phyloP scores from a whole-genome alignment of 2,797 vertebrate species.

The Enteromius mattozi region DNA sequence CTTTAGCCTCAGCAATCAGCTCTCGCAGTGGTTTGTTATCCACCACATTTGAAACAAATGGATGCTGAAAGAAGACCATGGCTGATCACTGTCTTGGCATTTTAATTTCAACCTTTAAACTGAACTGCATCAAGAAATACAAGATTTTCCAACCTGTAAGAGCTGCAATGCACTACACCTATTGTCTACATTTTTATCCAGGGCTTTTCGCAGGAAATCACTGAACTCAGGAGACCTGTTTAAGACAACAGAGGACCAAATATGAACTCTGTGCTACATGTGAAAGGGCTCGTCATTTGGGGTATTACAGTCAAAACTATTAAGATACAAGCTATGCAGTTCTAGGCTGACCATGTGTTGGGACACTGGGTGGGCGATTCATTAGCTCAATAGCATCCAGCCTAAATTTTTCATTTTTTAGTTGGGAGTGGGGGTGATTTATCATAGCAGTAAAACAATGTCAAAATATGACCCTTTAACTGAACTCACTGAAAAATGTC shows the following conservation, averaged over 20 bases:
- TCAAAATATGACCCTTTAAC: not conserved
- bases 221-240: constrained; percentile 93
- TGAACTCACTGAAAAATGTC: not conserved
- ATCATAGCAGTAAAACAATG: constrained; percentile 27
- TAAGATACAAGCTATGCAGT: not conserved
- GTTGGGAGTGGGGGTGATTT: constrained; percentile 6
- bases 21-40: constrained; percentile 92
- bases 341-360: constrained; percentile 40
- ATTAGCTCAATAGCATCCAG: constrained; percentile 38
- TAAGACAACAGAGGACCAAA: constrained; percentile 32
- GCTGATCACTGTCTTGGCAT: not conserved
- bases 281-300: not conserved
- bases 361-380: constrained; percentile 38
- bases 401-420: not conserved
- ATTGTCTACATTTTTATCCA: constrained; percentile 97
- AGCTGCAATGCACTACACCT: constrained; percentile 88
- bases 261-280: constrained; percentile 30
- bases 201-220: constrained; percentile 92
- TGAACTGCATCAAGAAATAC: not conserved
- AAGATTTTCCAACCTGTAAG: constrained; percentile 81
- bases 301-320: constrained; percentile 9
- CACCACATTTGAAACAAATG: constrained; percentile 87
- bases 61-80: constrained; percentile 80
- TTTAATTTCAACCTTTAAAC: not conserved
- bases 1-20: constrained; percentile 96